A percentile compares a stretch with the other conserved stretches of the same genome.
Evolutionary conservation across 2,797 vertebrate genomes (phyloP).

Genomic region (Gobio occitaniae): DNA sequence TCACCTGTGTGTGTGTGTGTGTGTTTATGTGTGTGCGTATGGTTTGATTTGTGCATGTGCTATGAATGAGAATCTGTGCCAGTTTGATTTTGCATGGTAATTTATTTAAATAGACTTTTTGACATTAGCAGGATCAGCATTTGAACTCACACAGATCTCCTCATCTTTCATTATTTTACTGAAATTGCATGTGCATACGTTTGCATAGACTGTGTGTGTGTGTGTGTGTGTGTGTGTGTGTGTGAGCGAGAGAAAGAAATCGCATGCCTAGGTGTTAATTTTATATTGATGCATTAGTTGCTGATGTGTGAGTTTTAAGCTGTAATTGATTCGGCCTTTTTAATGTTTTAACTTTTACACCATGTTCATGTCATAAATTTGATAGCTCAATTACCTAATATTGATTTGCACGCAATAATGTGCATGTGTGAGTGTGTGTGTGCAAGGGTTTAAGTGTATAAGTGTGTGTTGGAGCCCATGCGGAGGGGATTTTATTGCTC

Average conservation of each 20-base stretch:
- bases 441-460: constrained; percentile 6
- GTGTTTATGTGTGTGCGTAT: not conserved
- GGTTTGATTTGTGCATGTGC: not conserved
- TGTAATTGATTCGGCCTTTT: constrained; percentile 50
- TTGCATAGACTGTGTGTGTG: not conserved
- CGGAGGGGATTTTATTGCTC: constrained; percentile 30
- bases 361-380: constrained; percentile 54
- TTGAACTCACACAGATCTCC: constrained; percentile 19
- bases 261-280: constrained; percentile 36
- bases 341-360: constrained; percentile 51
- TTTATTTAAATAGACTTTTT: constrained; percentile 46
- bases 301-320: constrained; percentile 54
- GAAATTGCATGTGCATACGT: constrained; percentile 28
- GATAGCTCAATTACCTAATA: constrained; percentile 53
- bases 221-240: not conserved
- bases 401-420: constrained; percentile 38
- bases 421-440: constrained; percentile 36
- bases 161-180: constrained; percentile 40
- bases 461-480: constrained; percentile 17
- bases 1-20: constrained; percentile 4
- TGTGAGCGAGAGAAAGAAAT: not conserved
- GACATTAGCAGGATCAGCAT: constrained; percentile 34
- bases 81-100: constrained; percentile 33
- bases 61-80: not conserved
- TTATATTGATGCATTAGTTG: constrained; percentile 44